Base-by-base conservation (phyloP, 2,113 vertebrate species). In the Syngnathus typhle region DNA sequence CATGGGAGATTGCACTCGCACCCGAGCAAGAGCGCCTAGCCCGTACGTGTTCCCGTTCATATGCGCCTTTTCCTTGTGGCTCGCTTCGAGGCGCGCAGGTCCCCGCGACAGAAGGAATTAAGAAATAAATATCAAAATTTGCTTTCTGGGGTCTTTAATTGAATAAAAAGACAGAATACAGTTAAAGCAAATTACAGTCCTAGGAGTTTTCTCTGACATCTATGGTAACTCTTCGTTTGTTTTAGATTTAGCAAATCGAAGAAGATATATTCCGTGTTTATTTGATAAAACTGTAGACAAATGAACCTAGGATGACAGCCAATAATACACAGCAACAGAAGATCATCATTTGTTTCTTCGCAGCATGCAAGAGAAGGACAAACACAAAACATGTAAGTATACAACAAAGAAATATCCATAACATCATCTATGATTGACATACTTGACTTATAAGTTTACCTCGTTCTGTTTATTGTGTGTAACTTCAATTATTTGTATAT, bases 271-370 rank as follows among this genome's bases (percentile, higher is more conserved):
- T 12, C 6, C 10, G 5, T 4, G 37, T 46, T 91, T 93, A 98
- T 81, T 93, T 92, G 51, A 98, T 85, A 88, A 95, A 93, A 91
- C 96, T 93, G 84, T 92, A 93, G 60, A 98, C 67, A 70, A 94
- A 94, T 19, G 94, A 87, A 1, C 93, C 94, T 37, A 94, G 65
- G 89, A 98, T 77, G 80, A 98, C 65, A 37, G 55, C 81, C 27
- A 98, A 88, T 77, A 98, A 92, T 64, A 93, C 79, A 73, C 93
- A 96, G 89, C 95, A 97, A 67, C 96, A 70, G 91, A 94, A 90
- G 88, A 98, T 96, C 95, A 98, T 91, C 88, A 98, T 94, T 93
- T 98, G 96, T 93, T 98, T 98, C 96, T 98, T 87, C 72, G 90
- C 62, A 72, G 60, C 19, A 32, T 36, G 36, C 32, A 21, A 49